Conservation (phyloP, 2,113 vertebrate genomes). For the Upupa epops region DNA sequence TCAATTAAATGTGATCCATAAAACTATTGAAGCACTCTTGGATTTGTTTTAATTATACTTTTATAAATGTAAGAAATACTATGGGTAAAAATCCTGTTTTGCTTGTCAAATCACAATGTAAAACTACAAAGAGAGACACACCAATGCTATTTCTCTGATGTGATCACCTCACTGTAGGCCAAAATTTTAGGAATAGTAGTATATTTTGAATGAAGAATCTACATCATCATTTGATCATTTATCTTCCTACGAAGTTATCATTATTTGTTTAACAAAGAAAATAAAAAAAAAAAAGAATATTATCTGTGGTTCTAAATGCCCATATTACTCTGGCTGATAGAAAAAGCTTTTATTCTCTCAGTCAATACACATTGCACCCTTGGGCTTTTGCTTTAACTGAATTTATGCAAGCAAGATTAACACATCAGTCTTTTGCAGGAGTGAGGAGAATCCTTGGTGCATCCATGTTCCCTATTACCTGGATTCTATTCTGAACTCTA, state of each 20-base stretch:
- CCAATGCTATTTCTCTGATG: neutral
- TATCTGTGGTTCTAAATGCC: neutral
- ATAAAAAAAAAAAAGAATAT: neutral
- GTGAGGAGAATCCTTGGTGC: neutral
- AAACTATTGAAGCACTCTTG: neutral
- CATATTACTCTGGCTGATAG: neutral
- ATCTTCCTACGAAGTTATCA: neutral
- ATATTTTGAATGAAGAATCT: neutral
- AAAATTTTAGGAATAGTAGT: neutral
- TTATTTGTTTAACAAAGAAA: neutral
- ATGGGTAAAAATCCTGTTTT: neutral
- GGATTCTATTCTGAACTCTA: neutral
- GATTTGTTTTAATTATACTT: neutral
- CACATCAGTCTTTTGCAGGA: neutral
- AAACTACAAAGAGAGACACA: neutral
- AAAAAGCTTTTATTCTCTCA: neutral
- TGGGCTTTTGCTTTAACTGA: neutral
- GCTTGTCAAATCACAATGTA: neutral
- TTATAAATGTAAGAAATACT: neutral
- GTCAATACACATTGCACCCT: neutral
- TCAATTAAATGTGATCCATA: neutral
- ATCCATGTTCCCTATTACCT: neutral
- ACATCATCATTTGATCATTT: neutral
- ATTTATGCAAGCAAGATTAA: constrained; percentile 8
- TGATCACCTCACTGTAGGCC: neutral